Evolutionary conservation across 2,888 invertebrate genomes (phyloP), one percentile per base, ranked within the genome.

Genomic region (Philaethria dido): DNA sequence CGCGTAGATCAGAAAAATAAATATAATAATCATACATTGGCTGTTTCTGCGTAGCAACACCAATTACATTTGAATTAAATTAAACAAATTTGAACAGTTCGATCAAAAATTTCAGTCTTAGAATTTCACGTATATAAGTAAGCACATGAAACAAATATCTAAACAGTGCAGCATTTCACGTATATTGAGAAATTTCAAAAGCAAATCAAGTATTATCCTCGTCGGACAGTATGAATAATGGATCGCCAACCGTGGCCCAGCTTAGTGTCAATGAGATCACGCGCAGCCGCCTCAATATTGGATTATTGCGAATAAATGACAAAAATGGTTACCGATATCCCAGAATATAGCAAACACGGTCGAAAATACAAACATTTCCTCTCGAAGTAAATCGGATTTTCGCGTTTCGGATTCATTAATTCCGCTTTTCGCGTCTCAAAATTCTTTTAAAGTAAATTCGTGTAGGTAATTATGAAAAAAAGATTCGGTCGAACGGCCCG

Each of bases 211-310:
- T 79, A 84, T 82, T 84, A 86, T 84, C 82, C 80, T 77, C 78
- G 78, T 76, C 79, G 81, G 82, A 81, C 80, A 82, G 78, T 77
- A 87, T 90, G 90, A 89, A 90, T 90, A 88, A 90, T 90, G 88
- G 86, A 90, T 84, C 74, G 77, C 78, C 80, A 74, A 78, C 80
- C 80, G 79, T 77, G 78, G 78, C 78, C 80, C 80, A 82, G 88
- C 87, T 88, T 86, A 87, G 83, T 84, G 87, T 84, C 90, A 85
- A 89, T 87, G 87, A 87, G 89, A 89, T 89, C 89, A 89, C 89
- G 89, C 83, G 81, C 86, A 76, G 78, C 78, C 82, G 82, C 81
- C 80, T 77, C 81, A 81, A 85, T 86, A 86, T 88, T 86, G 86
- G 88, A 87, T 90, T 89, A 90, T 88, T 86, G 83, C 82, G 84